Evolutionary conservation across 1,140 invertebrate genomes (phyloP), one percentile per base, ranked within the genome.

Genomic region (Teleogryllus occipitalis): DNA sequence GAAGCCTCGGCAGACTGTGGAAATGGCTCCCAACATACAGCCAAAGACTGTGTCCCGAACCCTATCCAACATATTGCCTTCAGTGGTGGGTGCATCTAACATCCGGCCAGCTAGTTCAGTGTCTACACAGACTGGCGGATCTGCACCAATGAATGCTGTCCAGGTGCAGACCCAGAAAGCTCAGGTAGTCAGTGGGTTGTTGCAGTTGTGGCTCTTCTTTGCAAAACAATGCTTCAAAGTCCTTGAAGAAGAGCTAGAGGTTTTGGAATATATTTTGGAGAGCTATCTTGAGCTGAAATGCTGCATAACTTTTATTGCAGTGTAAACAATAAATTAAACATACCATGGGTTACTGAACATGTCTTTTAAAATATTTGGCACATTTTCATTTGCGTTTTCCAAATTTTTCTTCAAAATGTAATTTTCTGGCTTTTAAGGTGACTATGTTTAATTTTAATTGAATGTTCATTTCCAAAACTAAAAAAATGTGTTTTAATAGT

Each of bases 51-150:
- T 79, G 47, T 76, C 80, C 47, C 80, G 83, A 18, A 80, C 92
- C 72, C 85, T 92, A 22, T 89, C 90, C 3, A 91, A 90, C 84
- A 93, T 93, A 79, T 82, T 93, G 72, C 92, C 92, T 2, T 92
- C 92, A 0, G 89, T 86, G 2, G 80, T 87, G 83, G 8, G 88
- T 80, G 82, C 85, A 48, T 86, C 90, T 7, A 89, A 89, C 79
- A 93, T 93, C 76, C 87, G 93, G 74, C 93, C 93, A 0, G 92
- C 92, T 4, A 92, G 91, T 82, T 93, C 92, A 0, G 92, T 95
- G 7, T 94, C 93, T 2, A 94, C 93, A 8, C 93, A 95, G 86
- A 94, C 93, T 7, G 90, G 90, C 78, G 91, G 90, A 78, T 90
- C 90, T 82, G 86, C 82, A n/a, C 82, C 83, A 10, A 80, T 83